Base-by-base conservation (phyloP, 2,888 invertebrate species). In the Acanthosepion pharaonis region DNA sequence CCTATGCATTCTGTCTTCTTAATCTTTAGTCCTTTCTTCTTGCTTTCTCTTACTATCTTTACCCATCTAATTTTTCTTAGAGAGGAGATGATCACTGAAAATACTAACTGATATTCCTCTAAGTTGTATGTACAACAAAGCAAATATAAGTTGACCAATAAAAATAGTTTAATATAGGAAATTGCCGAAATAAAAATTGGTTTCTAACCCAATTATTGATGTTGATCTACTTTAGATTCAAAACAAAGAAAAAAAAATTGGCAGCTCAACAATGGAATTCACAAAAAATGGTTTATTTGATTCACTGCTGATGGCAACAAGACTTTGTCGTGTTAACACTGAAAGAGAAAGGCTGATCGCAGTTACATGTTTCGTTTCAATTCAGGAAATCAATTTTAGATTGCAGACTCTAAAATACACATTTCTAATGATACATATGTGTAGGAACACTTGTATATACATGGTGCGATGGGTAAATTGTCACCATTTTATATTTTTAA, bases 341-440 rank as follows among this genome's bases (percentile, higher is more conserved):
- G 4, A 18, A 18, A 55, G 55, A 55, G 20, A 55, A 55, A 18
- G 15, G 51, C 20, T 55, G 4, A 18, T 55, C 9, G 51, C 15
- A 11, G 1, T 20, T 15, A 20, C 18, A 18, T 18, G 18, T 55
- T 55, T 18, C 18, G 9, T 28, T 8, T 11, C 78, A 28, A 9
- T 78, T 78, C 78, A 78, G 28, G 78, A 78, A 78, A 78, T 78
- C n/a, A 78, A 78, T 78, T n/a, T n/a, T 78, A n/a, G 78, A 78
- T 78, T n/a, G n/a, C 28, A 9, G n/a, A 78, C 78, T 18, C 20
- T 78, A 78, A 28, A 78, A 78, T n/a, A 28, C 28, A 28, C 11
- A 78, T 28, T 64, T 64, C 64, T 42, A 42, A 42, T 42, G 42
- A 42, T 42, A 42, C 42, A 42, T 42, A 42, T 42, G 2, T 42